Evolutionary conservation across 2,888 invertebrate genomes (phyloP).

Genomic region (Xestoiulus laeticollis): DNA sequence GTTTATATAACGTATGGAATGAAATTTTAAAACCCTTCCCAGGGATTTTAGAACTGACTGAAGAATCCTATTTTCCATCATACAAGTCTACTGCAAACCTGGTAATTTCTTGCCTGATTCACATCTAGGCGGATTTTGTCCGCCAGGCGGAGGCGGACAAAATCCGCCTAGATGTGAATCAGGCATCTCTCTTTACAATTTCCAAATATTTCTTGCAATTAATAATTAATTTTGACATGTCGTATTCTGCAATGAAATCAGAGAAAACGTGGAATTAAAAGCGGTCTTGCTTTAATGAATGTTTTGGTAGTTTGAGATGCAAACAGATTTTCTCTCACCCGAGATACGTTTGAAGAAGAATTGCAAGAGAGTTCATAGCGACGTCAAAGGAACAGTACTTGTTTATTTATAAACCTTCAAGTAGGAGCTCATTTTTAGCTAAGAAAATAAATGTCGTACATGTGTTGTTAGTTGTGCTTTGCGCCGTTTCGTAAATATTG

Average conservation of each 20-base stretch:
- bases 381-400: conserved; percentile 45
- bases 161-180: no score
- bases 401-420: conserved; percentile 48
- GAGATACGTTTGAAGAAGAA: background rate
- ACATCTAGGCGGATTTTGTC: no score
- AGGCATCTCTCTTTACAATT: no score
- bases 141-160: no score
- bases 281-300: background rate
- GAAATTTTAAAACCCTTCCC: no score
- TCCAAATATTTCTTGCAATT: background rate
- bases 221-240: background rate
- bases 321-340: background rate
- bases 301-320: background rate
- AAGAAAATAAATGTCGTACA: conserved; percentile 49
- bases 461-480: conserved; percentile 40
- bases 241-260: background rate
- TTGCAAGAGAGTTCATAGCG: background rate
- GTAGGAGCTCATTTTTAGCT: conserved; percentile 47
- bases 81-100: no score
- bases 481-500: conserved; percentile 46
- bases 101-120: no score
- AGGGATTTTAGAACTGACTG: no score
- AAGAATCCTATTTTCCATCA: no score
- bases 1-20: no score
- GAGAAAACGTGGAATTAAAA: background rate